These are phyloP conservation scores for Epinephelus malabaricus DNA, from an alignment of 2,797 vertebrate genomes.

Conservation along the genomic window DNA sequence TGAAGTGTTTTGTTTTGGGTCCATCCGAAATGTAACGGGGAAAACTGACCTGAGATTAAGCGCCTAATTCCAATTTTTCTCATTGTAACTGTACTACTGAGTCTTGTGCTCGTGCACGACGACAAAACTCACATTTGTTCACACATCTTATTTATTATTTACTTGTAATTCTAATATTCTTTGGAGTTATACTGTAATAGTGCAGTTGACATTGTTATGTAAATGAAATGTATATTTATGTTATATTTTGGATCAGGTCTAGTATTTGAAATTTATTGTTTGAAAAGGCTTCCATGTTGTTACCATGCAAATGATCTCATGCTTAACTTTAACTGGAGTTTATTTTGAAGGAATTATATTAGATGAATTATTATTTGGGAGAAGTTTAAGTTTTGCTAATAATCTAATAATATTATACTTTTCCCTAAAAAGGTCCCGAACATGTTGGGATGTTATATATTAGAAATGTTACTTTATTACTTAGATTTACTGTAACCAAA, in stretches of 20 bases:
- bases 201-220: conserved; percentile 70
- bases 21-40: conserved; percentile 27
- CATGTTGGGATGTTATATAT: conserved; percentile 58
- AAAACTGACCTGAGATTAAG: conserved; percentile 25
- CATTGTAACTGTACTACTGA: conserved; percentile 85
- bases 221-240: conserved; percentile 81
- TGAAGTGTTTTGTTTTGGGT: conserved; percentile 46
- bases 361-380: conserved; percentile 72
- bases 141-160: conserved; percentile 82
- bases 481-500: conserved; percentile 78
- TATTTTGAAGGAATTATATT: conserved; percentile 77
- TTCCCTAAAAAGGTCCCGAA: conserved; percentile 53
- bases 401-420: conserved; percentile 56
- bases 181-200: conserved; percentile 64
- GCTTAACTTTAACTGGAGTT: conserved; percentile 72
- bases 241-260: conserved; percentile 71
- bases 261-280: conserved; percentile 69
- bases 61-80: conserved; percentile 48
- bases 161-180: conserved; percentile 74
- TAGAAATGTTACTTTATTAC: conserved; percentile 70
- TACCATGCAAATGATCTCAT: conserved; percentile 56
- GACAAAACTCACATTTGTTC: conserved; percentile 68
- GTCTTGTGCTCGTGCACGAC: conserved; percentile 69
- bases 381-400: conserved; percentile 61
- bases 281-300: conserved; percentile 54